phyloP scores from a whole-genome alignment of 2,113 vertebrate genomes.

The Natator depressus region DNA sequence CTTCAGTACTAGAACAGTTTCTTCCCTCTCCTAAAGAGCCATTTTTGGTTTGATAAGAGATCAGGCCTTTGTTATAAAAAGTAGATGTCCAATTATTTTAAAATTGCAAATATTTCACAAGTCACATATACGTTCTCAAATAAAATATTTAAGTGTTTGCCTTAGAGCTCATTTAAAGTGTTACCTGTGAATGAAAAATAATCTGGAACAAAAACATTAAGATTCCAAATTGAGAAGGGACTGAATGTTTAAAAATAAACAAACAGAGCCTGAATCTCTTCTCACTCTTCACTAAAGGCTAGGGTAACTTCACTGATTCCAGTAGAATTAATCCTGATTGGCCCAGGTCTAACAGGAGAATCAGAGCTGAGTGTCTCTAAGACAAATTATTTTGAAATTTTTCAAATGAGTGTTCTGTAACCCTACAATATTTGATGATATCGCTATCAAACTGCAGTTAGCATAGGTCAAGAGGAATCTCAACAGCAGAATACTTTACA shows the following conservation, averaged over 20 bases:
- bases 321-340: not conserved
- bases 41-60: not conserved
- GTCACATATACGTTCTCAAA: not conserved
- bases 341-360: not conserved
- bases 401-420: rapidly evolving
- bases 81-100: not conserved
- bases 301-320: not conserved
- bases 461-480: not conserved
- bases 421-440: not conserved
- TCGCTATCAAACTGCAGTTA: not conserved
- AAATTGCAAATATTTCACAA: not conserved
- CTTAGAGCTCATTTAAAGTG: not conserved
- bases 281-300: rapidly evolving
- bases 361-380: not conserved
- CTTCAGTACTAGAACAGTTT: not conserved
- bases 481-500: not conserved
- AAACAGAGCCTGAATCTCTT: not conserved
- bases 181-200: not conserved
- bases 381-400: not conserved
- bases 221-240: not conserved
- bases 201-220: not conserved
- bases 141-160: not conserved
- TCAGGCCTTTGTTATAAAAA: not conserved
- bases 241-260: not conserved
- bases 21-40: not conserved